phyloP scores from a whole-genome alignment of 2,888 invertebrate species.

The Agriopis leucophaearia region DNA sequence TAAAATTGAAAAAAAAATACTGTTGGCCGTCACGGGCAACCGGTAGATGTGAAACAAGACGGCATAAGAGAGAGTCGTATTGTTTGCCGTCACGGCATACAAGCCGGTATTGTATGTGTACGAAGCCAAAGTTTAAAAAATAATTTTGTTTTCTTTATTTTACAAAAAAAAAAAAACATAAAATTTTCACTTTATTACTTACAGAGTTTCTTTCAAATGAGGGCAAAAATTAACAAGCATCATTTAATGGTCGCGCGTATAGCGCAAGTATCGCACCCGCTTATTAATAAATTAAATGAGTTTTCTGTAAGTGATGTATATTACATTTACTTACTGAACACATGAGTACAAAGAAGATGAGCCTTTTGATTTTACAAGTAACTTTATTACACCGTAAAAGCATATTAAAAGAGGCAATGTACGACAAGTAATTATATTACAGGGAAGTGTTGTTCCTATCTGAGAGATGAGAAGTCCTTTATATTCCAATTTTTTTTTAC shows the following conservation, averaged over 20 bases:
- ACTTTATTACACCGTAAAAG: constrained; percentile 23
- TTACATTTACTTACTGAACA: constrained; percentile 21
- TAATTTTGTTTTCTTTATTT: no score
- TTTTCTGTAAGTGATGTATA: constrained; percentile 38
- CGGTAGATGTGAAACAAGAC: no score
- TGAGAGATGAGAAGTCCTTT: neutral
- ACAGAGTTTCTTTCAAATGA: neutral
- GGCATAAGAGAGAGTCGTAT: no score
- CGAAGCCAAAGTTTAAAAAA: no score
- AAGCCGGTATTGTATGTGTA: no score
- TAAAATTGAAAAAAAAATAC: no score
- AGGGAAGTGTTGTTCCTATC: neutral
- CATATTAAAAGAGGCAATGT: constrained; percentile 16
- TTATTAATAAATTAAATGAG: constrained; percentile 40
- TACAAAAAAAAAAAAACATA: no score
- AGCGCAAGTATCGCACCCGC: neutral
- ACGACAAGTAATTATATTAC: constrained; percentile 15
- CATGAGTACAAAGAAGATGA: constrained; percentile 25
- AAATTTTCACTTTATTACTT: no score
- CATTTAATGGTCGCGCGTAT: neutral
- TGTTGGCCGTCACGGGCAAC: no score
- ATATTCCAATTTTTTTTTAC: no score
- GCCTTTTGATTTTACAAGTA: constrained; percentile 23
- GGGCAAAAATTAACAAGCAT: neutral
- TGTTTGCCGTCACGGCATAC: no score